Evolutionary conservation across 2,797 vertebrate genomes (phyloP), one percentile per base, ranked within the genome.

Genomic region (Perodicticus potto): DNA sequence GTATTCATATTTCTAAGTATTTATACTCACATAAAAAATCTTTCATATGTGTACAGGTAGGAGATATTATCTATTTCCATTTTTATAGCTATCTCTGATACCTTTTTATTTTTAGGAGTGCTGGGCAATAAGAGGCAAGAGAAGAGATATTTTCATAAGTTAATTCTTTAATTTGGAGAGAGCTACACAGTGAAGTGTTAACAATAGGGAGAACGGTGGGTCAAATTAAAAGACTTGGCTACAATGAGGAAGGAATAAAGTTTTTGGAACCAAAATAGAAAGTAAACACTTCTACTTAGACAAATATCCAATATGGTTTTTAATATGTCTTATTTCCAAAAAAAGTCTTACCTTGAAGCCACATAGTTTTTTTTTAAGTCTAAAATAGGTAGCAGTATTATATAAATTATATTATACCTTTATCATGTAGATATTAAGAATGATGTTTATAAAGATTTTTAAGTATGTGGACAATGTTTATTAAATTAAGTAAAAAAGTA

Each of bases 1-100:
- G 63, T 12, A 88, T 61, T 93, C 65, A 45, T 69, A 90, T 19
- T 61, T 72, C 61, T 84, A 61, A 83, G 29, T 76, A 59, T 53
- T 59, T 93, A 61, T 34, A 88, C 55, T 88, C 17, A 70, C n/a
- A 55, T 70, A 59, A 94, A 91, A 29, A 93, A 83, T 43, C 49
- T 53, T 73, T 94, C 80, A 49, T 63, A 5, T 20, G 13, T 23
- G 12, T n/a, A 37, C 14, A 95, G 8, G 63, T 37, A 96, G 40
- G 72, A 40, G 19, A 34, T 65, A 69, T 67, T 72, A 63, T 16
- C 73, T 72, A 63, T 16, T 82, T 93, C 53, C 29, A 81, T 83
- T 90, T 83, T 67, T 57, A 76, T 13, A 84, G 23, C 43, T 84
- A 80, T 86, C 43, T 80, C 37, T 77, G 49, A 63, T 19, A 8